phyloP scores from a whole-genome alignment of 2,797 vertebrate species.

The Borostomias antarcticus region DNA sequence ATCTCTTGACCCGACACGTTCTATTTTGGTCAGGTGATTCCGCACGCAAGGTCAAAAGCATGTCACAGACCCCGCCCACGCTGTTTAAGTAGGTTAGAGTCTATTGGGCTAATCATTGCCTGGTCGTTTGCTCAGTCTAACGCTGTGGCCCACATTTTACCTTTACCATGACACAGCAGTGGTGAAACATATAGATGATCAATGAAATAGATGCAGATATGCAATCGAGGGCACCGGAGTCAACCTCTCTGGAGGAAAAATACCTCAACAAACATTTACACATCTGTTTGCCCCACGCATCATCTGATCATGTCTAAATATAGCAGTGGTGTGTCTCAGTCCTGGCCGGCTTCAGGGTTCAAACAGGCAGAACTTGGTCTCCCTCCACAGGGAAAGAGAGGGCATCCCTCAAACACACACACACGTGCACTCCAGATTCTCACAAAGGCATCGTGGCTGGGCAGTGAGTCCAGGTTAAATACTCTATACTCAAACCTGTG shows the following conservation, averaged over 20 bases:
- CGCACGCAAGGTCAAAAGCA: constrained; percentile 46
- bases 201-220: neutral
- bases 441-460: neutral
- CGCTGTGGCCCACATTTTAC: constrained; percentile 24
- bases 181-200: constrained; percentile 35
- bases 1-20: constrained; percentile 23
- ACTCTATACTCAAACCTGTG: neutral
- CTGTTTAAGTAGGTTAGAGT: constrained; percentile 54
- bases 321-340: constrained; percentile 47
- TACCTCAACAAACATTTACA: constrained; percentile 62
- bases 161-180: constrained; percentile 27
- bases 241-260: constrained; percentile 30
- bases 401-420: neutral
- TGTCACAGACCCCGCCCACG: constrained; percentile 29
- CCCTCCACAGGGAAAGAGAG: no score
- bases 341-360: no score
- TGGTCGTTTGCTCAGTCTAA: constrained; percentile 49
- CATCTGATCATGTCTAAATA: constrained; percentile 71
- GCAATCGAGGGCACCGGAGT: neutral
- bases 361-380: no score
- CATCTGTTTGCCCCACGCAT: constrained; percentile 34
- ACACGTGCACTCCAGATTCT: neutral
- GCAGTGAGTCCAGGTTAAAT: neutral
- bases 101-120: constrained; percentile 68
- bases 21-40: constrained; percentile 58